Base-by-base conservation (phyloP, 2,113 vertebrate species). In the Sinocyclocheilus rhinocerous region DNA sequence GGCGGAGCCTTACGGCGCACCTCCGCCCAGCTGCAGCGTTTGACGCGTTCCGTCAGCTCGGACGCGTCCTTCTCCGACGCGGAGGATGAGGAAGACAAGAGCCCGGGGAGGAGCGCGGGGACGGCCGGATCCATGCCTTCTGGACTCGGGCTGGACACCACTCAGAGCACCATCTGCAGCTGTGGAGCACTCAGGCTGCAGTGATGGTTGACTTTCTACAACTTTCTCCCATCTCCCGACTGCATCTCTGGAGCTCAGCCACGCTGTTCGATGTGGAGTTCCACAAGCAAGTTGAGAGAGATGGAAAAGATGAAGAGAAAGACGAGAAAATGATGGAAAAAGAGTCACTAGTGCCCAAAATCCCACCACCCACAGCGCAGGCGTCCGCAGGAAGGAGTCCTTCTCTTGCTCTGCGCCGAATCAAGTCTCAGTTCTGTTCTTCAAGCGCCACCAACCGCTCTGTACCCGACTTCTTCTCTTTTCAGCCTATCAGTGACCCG, bases 1-100 rank as follows among this genome's bases (percentile, higher is more conserved):
- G 93, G 93, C 0, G 88, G 92, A 0, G 93, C 94, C 1, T 50
- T 93, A 0, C 91, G 92, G 0, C 88, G 94, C 6, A 93, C 94
- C 22, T 94, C 92, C 42, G 92, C 81, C 63, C 94, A 91, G 84
- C 94, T 90, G 9, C 95, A 95, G 36, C 89, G 94, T 22, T 87
- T 96, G 3, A 93, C 89, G 1, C 95, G 93, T 82, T 95, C 94
- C 0, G 95, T 93, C 81, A 96, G 95, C 89, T 91, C 88, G 2
- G 92, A 95, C 87, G 93, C 92, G 0, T 92, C 85, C 22, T 88
- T 92, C 89, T 90, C 88, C 61, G 95, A 89, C 0, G 92, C 90
- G 0, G 93, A 93, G 0, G 91, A 90, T 0, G 91, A 84, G 6
- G 81, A 90, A 12, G 65, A 87, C 2, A 87, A 83, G 0, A 88